Evolutionary conservation across 2,113 vertebrate genomes (phyloP), one percentile per base, ranked within the genome.

Genomic region (Neotoma lepida): DNA sequence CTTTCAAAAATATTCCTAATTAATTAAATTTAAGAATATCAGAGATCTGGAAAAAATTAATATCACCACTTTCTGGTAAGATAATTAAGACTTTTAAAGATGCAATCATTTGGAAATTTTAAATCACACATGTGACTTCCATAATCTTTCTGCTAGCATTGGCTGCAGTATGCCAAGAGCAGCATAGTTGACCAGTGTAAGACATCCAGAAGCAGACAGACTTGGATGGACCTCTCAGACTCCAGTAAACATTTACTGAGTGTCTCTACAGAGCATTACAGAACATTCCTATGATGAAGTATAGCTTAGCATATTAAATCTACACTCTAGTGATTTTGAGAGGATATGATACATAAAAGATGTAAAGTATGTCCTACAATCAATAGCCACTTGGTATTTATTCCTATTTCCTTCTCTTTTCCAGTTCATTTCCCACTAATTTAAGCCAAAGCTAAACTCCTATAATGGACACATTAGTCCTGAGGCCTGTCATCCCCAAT

Each of bases 391-490:
- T 64, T 4, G 0, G n/a, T 64, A 8, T 68, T 91, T 39, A 68
- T 76, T 84, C 94, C 33, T 88, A n/a, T 49, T 92, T 89, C n/a
- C 20, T 90, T 39, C 33, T 68, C 81, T 86, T 88, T 85, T 28
- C 74, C 30, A 80, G 5, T 41, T 51, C 3, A 71, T 70, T 87
- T 77, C 33, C 54, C 24, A 61, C 81, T 71, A 89, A 71, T 77
- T 76, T 86, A 93, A 94, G 33, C 35, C 81, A 22, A n/a, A 92
- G 24, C 35, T 95, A 94, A 96, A 93, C 20, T 85, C 51, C 56
- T n/a, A 10, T 24, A 76, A 58, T 44, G 18, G 22, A 73, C 9
- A 66, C 9, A 46, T 93, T 41, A 89, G 81, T 78, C 9, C 8
- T 7, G 71, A n/a, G 66, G 24, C 28, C 24, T 41, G 66, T n/a